Evolutionary conservation across 1,140 invertebrate species (phyloP).

Genomic region (Dryas iulia): DNA sequence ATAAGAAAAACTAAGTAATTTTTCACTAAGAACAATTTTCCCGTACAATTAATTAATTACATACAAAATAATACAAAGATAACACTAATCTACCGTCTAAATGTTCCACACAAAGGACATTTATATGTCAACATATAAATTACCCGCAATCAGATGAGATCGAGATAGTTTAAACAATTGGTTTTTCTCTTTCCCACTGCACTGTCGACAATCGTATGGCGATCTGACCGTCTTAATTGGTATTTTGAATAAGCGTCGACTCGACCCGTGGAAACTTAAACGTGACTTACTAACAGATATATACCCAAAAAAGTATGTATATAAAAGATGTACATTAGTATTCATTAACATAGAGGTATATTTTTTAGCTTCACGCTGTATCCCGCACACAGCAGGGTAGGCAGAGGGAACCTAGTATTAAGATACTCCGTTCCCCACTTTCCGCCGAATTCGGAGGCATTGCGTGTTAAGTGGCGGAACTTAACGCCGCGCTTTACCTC

Average conservation of each 20-base stretch:
- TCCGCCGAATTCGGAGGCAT: no score
- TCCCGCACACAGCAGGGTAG: no score
- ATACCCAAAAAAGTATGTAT: no score
- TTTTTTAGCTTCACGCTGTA: no score
- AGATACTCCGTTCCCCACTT: no score
- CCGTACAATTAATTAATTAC: neutral
- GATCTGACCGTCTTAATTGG: conserved; percentile 14
- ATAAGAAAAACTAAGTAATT: neutral
- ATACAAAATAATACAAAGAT: neutral
- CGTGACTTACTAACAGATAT: neutral
- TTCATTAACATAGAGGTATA: no score
- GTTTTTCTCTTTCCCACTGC: conserved; percentile 11
- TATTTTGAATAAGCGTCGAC: neutral
- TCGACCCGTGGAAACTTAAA: neutral
- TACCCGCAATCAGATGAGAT: conserved; percentile 7
- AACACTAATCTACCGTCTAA: neutral
- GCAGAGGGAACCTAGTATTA: no score
- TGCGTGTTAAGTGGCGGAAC: no score
- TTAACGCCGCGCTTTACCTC: no score
- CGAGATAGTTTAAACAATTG: conserved; percentile 9
- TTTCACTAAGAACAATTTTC: neutral
- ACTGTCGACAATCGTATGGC: conserved; percentile 6
- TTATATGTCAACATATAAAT: conserved; percentile 7
- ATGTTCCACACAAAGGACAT: neutral
- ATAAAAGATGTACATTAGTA: no score